phyloP scores from a whole-genome alignment of 2,113 vertebrate species.

The Oncorhynchus tshawytscha region DNA sequence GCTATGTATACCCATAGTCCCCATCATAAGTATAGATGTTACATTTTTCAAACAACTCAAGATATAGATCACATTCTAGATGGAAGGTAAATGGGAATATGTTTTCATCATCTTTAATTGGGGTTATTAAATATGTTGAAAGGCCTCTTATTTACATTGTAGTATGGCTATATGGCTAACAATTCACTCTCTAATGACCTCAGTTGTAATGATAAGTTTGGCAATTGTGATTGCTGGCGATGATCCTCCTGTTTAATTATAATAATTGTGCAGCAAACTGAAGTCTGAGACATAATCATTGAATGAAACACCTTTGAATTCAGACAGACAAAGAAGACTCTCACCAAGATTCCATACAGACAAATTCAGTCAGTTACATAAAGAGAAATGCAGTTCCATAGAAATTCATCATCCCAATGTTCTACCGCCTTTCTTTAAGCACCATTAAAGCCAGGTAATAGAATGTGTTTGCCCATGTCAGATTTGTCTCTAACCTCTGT shows the following conservation, averaged over 20 bases:
- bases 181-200: constrained; percentile 64
- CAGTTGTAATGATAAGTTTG: constrained; percentile 64
- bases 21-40: constrained; percentile 33
- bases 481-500: constrained; percentile 1
- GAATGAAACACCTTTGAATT: constrained; percentile 53
- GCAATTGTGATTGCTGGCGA: constrained; percentile 65
- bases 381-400: neutral
- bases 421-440: neutral
- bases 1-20: constrained; percentile 35
- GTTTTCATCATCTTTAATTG: constrained; percentile 58
- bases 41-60: constrained; percentile 39
- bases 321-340: constrained; percentile 46
- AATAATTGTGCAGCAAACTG: constrained; percentile 64
- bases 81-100: constrained; percentile 59
- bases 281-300: constrained; percentile 51
- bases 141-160: constrained; percentile 51
- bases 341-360: constrained; percentile 47
- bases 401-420: neutral
- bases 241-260: constrained; percentile 64
- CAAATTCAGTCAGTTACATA: constrained; percentile 10
- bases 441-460: constrained; percentile 1
- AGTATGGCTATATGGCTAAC: constrained; percentile 43
- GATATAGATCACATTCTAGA: constrained; percentile 48
- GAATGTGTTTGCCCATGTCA: neutral
- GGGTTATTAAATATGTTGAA: constrained; percentile 60